Evolutionary conservation across 2,888 invertebrate genomes (phyloP), one percentile per base, ranked within the genome.

Genomic region (Choristoneura rosaceana): DNA sequence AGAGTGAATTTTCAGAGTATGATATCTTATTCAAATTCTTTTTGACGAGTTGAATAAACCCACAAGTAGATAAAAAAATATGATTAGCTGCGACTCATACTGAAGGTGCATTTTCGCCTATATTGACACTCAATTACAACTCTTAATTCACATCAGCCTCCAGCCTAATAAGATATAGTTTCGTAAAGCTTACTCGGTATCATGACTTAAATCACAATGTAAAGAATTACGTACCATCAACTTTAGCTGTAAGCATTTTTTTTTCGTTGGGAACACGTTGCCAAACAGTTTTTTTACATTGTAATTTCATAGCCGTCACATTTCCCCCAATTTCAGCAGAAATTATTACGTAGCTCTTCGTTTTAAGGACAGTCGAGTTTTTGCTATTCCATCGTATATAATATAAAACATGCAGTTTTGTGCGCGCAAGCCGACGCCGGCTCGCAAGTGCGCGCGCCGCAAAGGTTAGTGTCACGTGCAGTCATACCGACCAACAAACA

Each of bases 401-500:
- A 33, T 7, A 66, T 8, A 33, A 33, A 62, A 14, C 41, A 55
- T 41, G 66, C 41, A 55, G 52, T 55, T 55, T 25, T n/a, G 55
- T 7, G 55, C 12, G 55, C 55, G 55, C 25, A 10, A 55, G 55
- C 55, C 55, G 55, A 25, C 55, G 55, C 12, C 25, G 25, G 25
- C 7, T 12, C 58, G 58, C 33, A 3, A 58, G 58, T 12, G 33
- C 58, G 25, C 60, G 63, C 47, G 34, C 47, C 33, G 33, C 45
- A 33, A 62, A 25, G 45, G 45, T 45, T 45, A 62, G 14, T 25
- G 55, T 55, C 55, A 25, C 12, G 25, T 55, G 15, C 50, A 73
- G 43, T 64, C 47, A 62, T 38, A 34, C 33, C 17, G 65, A 69
- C 45, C 61, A 73, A 69, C 33, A 25, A 60, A 59, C 64, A 38